A percentile compares a stretch with the other conserved stretches of the same genome.
Conservation (phyloP, 2,797 vertebrate species). For the Synaphobranchus kaupii region DNA sequence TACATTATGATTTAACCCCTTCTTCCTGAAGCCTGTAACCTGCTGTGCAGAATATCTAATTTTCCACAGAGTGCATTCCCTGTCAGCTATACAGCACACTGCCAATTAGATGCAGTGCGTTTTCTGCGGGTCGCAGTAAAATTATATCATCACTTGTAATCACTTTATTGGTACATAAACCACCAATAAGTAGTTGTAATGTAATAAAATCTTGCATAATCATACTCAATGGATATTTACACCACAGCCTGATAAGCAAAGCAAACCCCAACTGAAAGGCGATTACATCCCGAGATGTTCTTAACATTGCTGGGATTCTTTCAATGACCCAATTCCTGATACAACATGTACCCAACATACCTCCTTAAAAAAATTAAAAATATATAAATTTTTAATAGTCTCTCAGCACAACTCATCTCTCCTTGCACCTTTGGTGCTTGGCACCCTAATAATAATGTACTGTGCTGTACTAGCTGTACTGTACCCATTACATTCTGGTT, state of each 20-base stretch:
- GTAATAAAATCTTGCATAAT: background rate
- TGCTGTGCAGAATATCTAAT: background rate
- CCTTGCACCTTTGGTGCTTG: no score
- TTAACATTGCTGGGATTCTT: slow-evolving; percentile 10
- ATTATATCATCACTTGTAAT: background rate
- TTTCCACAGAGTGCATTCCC: background rate
- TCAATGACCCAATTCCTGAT: slow-evolving; percentile 12
- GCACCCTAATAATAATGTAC: no score
- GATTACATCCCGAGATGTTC: background rate
- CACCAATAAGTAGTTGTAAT: background rate
- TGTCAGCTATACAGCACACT: background rate
- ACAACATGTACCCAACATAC: background rate
- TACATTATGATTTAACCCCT: background rate
- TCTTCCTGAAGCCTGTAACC: background rate
- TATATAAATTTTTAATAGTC: background rate
- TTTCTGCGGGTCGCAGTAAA: background rate
- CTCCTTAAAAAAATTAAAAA: background rate
- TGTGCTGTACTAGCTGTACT: no score
- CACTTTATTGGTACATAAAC: background rate
- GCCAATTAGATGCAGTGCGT: background rate
- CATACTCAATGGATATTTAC: background rate
- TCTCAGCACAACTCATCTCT: background rate
- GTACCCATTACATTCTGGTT: no score
- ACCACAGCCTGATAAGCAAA: background rate
- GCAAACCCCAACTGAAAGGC: background rate